Evolutionary conservation across 2,888 invertebrate genomes (phyloP).

Genomic region (Noctua janthe): DNA sequence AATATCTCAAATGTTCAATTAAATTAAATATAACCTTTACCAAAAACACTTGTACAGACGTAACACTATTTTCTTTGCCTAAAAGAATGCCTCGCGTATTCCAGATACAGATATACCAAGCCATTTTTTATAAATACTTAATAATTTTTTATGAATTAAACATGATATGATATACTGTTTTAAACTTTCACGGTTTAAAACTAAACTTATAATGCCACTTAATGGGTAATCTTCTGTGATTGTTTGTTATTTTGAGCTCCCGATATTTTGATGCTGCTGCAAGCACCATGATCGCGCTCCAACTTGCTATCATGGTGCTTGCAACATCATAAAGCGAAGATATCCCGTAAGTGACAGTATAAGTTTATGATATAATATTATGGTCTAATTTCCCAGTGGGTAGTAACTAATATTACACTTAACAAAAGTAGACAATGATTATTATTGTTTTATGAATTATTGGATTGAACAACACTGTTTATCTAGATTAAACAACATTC

Average conservation of each 20-base stretch:
- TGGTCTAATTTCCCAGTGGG: background rate
- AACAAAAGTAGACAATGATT: slow-evolving; percentile 13
- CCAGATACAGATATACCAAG: background rate
- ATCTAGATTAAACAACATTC: background rate
- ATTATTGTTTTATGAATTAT: slow-evolving; percentile 6
- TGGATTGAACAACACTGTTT: background rate
- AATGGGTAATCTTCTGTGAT: no score
- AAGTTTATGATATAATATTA: no score
- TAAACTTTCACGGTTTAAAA: no score
- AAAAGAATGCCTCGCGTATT: slow-evolving; percentile 23
- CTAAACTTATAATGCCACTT: no score
- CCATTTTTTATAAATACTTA: slow-evolving; percentile 8
- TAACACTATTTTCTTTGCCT: background rate
- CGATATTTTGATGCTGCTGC: no score
- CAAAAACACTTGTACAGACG: background rate
- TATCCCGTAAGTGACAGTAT: no score
- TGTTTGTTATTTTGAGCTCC: no score
- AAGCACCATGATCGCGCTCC: no score
- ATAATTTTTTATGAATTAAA: background rate
- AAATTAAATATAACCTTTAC: background rate
- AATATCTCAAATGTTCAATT: background rate
- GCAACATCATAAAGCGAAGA: no score
- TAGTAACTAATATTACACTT: slow-evolving; percentile 5
- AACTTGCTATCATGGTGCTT: no score
- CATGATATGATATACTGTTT: background rate